Conservation (phyloP, 2,797 vertebrate genomes). For the Microhierax caerulescens region DNA sequence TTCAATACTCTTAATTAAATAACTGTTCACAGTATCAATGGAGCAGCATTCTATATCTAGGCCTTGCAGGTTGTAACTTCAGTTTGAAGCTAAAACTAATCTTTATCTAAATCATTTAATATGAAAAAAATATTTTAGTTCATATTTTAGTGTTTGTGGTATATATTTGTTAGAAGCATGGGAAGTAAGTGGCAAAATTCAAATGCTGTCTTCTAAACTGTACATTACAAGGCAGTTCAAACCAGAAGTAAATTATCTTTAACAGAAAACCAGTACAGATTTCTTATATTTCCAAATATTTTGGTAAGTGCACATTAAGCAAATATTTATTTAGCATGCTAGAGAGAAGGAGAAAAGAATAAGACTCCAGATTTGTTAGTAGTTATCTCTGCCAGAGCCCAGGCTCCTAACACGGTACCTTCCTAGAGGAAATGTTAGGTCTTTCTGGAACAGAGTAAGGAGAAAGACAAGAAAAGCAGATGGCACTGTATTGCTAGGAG, state of each 20-base stretch:
- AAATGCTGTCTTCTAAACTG: neutral
- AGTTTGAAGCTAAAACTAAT: neutral
- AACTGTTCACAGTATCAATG: neutral
- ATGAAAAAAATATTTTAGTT: neutral
- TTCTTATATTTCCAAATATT: neutral
- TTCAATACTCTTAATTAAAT: neutral
- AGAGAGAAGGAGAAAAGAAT: neutral
- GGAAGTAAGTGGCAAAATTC: neutral
- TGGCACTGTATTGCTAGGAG: neutral
- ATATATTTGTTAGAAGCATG: neutral
- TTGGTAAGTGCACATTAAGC: neutral
- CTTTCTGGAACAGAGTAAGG: neutral
- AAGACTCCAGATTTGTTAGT: neutral
- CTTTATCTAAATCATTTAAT: neutral
- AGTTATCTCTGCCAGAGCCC: neutral
- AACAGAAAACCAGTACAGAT: neutral
- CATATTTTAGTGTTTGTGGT: neutral
- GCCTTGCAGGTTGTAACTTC: neutral
- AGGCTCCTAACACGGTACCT: neutral
- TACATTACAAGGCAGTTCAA: neutral
- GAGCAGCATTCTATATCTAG: neutral
- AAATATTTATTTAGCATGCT: neutral
- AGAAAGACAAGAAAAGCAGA: neutral
- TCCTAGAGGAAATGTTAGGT: neutral
- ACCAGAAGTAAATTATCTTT: neutral